These are phyloP conservation scores for Ephydatia muelleri DNA, from an alignment of 37 sponge, comb jelly and placozoan species.

Conservation along the genomic window DNA sequence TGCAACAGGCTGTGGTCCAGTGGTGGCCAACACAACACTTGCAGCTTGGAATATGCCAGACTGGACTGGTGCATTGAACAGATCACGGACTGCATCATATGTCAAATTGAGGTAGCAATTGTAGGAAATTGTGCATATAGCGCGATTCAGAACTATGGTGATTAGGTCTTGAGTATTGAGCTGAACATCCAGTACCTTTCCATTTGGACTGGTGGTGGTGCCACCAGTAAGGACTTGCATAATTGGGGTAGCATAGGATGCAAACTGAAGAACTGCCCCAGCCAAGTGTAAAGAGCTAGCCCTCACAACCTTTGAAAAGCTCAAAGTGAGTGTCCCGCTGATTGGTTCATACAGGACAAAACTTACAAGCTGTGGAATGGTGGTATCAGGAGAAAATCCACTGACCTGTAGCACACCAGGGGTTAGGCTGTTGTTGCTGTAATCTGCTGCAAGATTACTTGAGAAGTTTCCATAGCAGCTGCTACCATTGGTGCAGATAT, in stretches of 20 bases:
- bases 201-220: constrained; percentile 54
- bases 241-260: not conserved
- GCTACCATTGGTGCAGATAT: constrained; percentile 41
- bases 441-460: constrained; percentile 41
- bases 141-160: constrained; percentile 38
- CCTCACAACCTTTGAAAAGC: constrained; percentile 32
- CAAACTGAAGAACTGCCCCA: constrained; percentile 42
- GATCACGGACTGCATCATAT: constrained; percentile 41
- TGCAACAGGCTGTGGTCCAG: constrained; percentile 55
- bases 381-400: constrained; percentile 45
- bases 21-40: constrained; percentile 49
- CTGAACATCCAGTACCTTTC: constrained; percentile 29
- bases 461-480: constrained; percentile 52
- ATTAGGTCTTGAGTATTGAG: constrained; percentile 33
- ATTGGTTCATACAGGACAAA: constrained; percentile 63
- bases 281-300: constrained; percentile 52
- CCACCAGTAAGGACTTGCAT: constrained; percentile 46
- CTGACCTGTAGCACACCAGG: constrained; percentile 27
- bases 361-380: constrained; percentile 44
- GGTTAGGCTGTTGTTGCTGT: constrained; percentile 36
- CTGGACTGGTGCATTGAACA: constrained; percentile 47
- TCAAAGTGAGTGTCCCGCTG: constrained; percentile 60
- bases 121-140: constrained; percentile 48
- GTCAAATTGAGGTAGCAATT: constrained; percentile 72
- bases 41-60: constrained; percentile 20